Evolutionary conservation across 2,113 vertebrate genomes (phyloP).

Genomic region (Pollachius pollachius): DNA sequence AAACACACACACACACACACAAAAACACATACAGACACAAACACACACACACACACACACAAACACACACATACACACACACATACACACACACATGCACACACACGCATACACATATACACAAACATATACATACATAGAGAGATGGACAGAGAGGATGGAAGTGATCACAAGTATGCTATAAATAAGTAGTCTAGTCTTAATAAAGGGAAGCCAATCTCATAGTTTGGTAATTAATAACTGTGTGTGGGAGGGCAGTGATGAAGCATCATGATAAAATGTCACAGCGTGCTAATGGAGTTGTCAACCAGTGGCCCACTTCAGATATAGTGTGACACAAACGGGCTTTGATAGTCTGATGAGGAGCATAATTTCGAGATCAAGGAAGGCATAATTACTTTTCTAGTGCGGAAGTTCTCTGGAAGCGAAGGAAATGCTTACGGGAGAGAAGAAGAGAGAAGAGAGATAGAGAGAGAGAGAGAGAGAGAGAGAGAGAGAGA

Average conservation of each 20-base stretch:
- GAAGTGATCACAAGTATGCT: too few relatives aligned
- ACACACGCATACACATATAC: constrained; percentile 9
- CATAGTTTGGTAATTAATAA: constrained; percentile 60
- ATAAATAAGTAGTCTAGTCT: constrained; percentile 1
- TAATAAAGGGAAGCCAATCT: constrained; percentile 48
- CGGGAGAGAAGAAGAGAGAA: constrained; percentile 6
- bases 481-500: too few relatives aligned
- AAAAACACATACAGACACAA: too few relatives aligned
- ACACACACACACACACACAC: background rate
- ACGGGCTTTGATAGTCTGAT: constrained; percentile 50
- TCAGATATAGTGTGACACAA: constrained; percentile 62
- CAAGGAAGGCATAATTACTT: constrained; percentile 69
- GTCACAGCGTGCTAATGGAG: constrained; percentile 45
- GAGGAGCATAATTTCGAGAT: constrained; percentile 69
- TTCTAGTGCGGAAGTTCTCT: constrained; percentile 57
- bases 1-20: too few relatives aligned
- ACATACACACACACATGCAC: constrained; percentile 8
- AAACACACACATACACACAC: background rate
- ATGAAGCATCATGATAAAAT: constrained; percentile 55
- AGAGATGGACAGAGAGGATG: background rate
- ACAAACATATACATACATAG: constrained; percentile 3
- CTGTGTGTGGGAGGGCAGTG: constrained; percentile 48
- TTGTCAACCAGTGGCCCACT: constrained; percentile 44
- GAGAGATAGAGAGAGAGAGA: background rate
- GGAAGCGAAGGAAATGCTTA: constrained; percentile 45